Percentiles rank a stretch among this genome's conserved stretches.
phyloP scores from a whole-genome alignment of 1,140 invertebrate genomes.

The Scaptodrosophila lebanonensis region DNA sequence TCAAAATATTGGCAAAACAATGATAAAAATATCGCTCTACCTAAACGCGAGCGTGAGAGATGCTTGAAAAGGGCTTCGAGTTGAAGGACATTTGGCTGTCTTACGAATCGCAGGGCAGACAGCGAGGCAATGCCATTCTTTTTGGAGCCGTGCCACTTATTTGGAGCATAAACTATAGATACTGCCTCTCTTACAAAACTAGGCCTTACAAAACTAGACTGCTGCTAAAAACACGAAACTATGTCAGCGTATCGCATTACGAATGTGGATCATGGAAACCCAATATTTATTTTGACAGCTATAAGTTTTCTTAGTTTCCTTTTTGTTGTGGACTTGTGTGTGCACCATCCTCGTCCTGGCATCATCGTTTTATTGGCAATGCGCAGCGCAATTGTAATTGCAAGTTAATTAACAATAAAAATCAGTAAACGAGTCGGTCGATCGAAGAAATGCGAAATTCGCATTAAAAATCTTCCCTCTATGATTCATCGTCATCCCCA shows the following conservation, averaged over 20 bases:
- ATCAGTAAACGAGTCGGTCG: not conserved
- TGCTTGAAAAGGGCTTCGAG: conserved; percentile 33
- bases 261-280: conserved; percentile 34
- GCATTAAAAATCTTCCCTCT: conserved; percentile 34
- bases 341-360: too few species aligned
- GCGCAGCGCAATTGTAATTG: conserved; percentile 39
- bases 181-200: conserved; percentile 10
- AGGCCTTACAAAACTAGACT: conserved; percentile 18
- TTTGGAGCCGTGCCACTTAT: too few species aligned
- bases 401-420: conserved; percentile 66
- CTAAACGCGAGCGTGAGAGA: too few species aligned
- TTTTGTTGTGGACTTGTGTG: too few species aligned
- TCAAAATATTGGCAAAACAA: conserved; percentile 75
- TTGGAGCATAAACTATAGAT: conserved; percentile 11
- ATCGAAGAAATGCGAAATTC: conserved; percentile 36
- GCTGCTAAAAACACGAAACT: conserved; percentile 17
- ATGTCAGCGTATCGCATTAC: conserved; percentile 31
- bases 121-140: not conserved
- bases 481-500: conserved; percentile 39
- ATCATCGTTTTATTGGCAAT: conserved; percentile 14
- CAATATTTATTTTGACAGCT: conserved; percentile 67
- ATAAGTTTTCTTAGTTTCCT: conserved; percentile 2
- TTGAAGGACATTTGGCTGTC: conserved; percentile 45
- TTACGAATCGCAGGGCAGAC: not conserved
- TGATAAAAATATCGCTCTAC: not conserved